Evolutionary conservation across 2,797 vertebrate genomes (phyloP).

Genomic region (Chanos chanos): DNA sequence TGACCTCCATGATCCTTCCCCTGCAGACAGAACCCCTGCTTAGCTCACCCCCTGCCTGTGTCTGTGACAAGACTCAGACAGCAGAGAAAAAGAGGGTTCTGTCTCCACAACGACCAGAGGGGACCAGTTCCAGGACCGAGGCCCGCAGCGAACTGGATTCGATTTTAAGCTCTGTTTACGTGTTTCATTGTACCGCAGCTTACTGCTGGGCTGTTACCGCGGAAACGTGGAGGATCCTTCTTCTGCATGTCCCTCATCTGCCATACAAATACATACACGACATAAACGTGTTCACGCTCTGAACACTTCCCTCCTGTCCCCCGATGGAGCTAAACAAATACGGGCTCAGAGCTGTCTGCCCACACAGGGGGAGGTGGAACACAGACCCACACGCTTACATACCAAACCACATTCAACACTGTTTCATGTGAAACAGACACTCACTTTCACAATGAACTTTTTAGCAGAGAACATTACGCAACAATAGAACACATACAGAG

Average conservation of each 20-base stretch:
- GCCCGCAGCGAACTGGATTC: constrained; percentile 30
- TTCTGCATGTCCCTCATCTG: not conserved
- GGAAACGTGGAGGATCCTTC: constrained; percentile 35
- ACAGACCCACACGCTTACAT: no score
- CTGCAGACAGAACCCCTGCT: not conserved
- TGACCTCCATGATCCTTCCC: constrained; percentile 2
- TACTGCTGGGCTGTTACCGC: constrained; percentile 43
- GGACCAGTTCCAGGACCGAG: constrained; percentile 26
- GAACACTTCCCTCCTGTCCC: constrained; percentile 42
- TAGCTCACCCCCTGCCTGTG: constrained; percentile 23
- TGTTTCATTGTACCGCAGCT: constrained; percentile 21
- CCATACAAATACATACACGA: not conserved
- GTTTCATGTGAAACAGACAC: no score
- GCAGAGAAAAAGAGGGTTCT: no score
- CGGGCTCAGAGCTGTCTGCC: constrained; percentile 33
- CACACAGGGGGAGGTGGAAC: constrained; percentile 20
- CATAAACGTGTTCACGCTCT: constrained; percentile 2
- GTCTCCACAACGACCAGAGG: constrained; percentile 21
- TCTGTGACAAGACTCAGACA: constrained; percentile 18
- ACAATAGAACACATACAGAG: no score
- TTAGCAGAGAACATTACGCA: no score
- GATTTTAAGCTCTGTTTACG: constrained; percentile 39
- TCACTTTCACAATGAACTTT: no score
- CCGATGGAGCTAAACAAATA: constrained; percentile 41
- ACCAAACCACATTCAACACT: no score